Evolutionary conservation across 2,888 invertebrate genomes (phyloP).

Genomic region (Drosophila imparisetae): DNA sequence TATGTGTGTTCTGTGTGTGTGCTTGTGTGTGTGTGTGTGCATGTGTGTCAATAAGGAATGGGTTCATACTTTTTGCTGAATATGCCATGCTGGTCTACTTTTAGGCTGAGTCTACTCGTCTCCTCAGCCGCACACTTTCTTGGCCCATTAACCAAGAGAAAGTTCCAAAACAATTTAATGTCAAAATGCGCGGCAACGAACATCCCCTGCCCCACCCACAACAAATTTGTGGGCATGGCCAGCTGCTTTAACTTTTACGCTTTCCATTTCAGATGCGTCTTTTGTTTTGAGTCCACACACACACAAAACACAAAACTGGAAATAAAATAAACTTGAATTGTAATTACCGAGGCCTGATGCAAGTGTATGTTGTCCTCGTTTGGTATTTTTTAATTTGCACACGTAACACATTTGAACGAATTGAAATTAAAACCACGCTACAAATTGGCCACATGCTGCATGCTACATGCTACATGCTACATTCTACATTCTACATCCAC

Average conservation of each 20-base stretch:
- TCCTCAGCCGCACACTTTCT: conserved; percentile 6
- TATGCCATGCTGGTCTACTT: conserved; percentile 67
- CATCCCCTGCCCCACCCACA: neutral
- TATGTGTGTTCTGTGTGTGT: neutral
- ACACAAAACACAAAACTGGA: conserved; percentile 14
- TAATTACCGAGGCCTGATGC: conserved; percentile 71
- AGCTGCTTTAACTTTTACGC: conserved; percentile 46
- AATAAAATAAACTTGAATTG: conserved; percentile 76
- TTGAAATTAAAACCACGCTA: conserved; percentile 61
- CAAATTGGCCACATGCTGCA: conserved; percentile 55
- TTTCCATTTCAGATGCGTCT: conserved; percentile 43
- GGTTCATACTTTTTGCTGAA: conserved; percentile 26
- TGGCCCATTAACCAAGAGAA: conserved; percentile 20
- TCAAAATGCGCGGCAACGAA: conserved; percentile 44
- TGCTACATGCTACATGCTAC: conserved; percentile 1
- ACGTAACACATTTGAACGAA: conserved; percentile 33
- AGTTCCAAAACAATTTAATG: conserved; percentile 79
- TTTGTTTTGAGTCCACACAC: conserved; percentile 39
- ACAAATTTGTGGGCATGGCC: conserved; percentile 4
- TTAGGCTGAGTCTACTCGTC: conserved; percentile 39
- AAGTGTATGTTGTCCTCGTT: neutral
- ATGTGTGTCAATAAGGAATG: conserved; percentile 74
- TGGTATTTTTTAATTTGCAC: conserved; percentile 1
- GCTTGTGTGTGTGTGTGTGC: conserved; percentile 45
- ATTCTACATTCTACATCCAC: neutral